A percentile compares a stretch with the other conserved stretches of the same genome.
These are phyloP conservation scores for Sebastes taczanowskii DNA, from an alignment of 2,797 vertebrate genomes.

Conservation along the genomic window DNA sequence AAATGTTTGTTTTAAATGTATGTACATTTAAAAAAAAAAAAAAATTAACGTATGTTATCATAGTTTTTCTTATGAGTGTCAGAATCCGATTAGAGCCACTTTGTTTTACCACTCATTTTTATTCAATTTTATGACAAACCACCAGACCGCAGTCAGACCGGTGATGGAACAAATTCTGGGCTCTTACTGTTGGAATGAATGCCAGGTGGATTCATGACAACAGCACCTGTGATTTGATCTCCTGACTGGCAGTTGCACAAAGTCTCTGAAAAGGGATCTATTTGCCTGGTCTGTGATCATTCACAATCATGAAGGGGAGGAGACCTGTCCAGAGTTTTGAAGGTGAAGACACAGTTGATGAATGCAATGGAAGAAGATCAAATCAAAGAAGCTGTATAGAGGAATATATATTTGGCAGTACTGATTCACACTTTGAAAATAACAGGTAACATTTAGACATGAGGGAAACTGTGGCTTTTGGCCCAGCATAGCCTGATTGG, in stretches of 20 bases:
- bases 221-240: slow-evolving; percentile 13
- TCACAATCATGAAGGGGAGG: not conserved
- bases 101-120: not conserved
- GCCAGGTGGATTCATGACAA: slow-evolving; percentile 14
- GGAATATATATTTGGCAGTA: not conserved
- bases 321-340: not conserved
- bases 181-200: not conserved
- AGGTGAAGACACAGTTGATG: not conserved
- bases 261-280: not conserved
- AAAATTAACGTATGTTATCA: not conserved
- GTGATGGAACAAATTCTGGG: not conserved
- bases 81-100: not conserved
- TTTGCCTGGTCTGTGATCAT: not conserved
- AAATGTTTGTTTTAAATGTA: not conserved
- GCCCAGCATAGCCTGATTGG: not conserved
- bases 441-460: not conserved
- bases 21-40: not conserved
- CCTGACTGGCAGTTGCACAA: not conserved
- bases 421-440: not conserved
- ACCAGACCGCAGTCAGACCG: not conserved
- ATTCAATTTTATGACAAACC: not conserved
- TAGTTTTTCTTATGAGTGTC: no score
- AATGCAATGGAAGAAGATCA: not conserved
- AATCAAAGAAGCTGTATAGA: not conserved
- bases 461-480: not conserved